Evolutionary conservation across 2,888 invertebrate species (phyloP), one percentile per base, ranked within the genome.

Genomic region (Sarcophaga carnaria): DNA sequence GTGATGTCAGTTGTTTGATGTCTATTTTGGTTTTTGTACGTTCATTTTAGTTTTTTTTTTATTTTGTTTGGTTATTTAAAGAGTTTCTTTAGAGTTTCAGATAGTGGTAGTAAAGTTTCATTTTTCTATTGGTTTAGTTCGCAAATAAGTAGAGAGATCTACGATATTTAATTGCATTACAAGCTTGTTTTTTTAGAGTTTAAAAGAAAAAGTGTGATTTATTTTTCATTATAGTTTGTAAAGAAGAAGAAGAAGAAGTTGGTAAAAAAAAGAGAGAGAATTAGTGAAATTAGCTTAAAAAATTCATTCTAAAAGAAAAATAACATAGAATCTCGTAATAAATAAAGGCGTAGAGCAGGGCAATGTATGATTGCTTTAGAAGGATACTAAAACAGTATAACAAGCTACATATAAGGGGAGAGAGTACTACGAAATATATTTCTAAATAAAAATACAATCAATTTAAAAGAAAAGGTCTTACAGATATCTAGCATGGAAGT

Each of bases 1-100:
- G 84, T 80, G 80, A 88, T 90, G 64, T 78, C 67, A 14, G 75
- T 80, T 86, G 80, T 84, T 79, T 77, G 80, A 67, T 76, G 79
- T 62, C 49, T 70, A 83, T 69, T 60, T 83, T 83, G 54, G 60
- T 82, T 82, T 77, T 76, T 37, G 8, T 37, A 37, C 37, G 37
- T 2, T 37, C 37, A 37, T 37, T 37, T 8, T 37, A 8, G 49
- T 64, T 77, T 83, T 66, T 75, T 54, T 14, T 85, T 22, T 22
- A 1, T 88, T 83, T 80, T 54, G 69, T 47, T 49, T 70, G 17
- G 17, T 17, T 14, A 54, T 54, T 54, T 14, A 54, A 63, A 49
- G 27, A 69, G 6, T 70, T 78, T 63, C 8, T 37, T 74, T 79
- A 71, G 4, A 45, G 54, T 83, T 72, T 72, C 37, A 27, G 72